These are phyloP conservation scores for Temnothorax rugatulus DNA, from an alignment of 2,888 invertebrate species.

Conservation along the genomic window DNA sequence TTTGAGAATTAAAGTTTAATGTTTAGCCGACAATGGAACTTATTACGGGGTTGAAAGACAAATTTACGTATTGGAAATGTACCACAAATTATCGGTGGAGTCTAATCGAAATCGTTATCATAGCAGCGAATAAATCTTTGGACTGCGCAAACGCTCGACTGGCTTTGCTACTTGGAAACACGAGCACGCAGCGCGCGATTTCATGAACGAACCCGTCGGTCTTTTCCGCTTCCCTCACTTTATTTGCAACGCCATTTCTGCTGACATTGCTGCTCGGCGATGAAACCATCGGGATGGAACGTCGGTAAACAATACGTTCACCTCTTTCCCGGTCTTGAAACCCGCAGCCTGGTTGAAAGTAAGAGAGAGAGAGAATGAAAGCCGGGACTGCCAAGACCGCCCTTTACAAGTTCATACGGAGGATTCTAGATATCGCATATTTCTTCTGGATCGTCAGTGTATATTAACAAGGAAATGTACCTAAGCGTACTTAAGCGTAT, in stretches of 20 bases:
- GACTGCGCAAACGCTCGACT: conserved; percentile 49
- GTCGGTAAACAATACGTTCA: conserved; percentile 80
- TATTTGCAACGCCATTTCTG: conserved; percentile 78
- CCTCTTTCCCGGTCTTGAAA: conserved; percentile 73
- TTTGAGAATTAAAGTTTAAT: background rate
- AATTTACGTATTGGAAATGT: conserved; percentile 1
- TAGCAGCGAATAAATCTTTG: conserved; percentile 33
- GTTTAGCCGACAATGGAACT: background rate
- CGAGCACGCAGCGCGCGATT: conserved; percentile 69
- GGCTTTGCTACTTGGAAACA: conserved; percentile 62
- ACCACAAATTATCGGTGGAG: background rate
- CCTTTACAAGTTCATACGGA: conserved; percentile 23
- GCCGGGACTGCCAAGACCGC: background rate
- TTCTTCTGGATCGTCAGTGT: background rate
- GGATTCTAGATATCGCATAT: background rate
- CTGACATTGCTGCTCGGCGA: conserved; percentile 76
- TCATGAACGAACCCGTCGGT: conserved; percentile 69
- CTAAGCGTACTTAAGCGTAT: background rate
- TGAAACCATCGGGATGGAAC: conserved; percentile 80
- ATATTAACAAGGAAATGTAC: background rate
- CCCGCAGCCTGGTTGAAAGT: conserved; percentile 60
- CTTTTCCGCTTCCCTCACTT: conserved; percentile 73
- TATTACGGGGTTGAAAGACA: background rate
- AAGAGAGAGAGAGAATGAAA: conserved; percentile 44
- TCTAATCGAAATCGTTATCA: conserved; percentile 29